phyloP scores from a whole-genome alignment of 2,797 vertebrate genomes.

The Acanthis flammea region DNA sequence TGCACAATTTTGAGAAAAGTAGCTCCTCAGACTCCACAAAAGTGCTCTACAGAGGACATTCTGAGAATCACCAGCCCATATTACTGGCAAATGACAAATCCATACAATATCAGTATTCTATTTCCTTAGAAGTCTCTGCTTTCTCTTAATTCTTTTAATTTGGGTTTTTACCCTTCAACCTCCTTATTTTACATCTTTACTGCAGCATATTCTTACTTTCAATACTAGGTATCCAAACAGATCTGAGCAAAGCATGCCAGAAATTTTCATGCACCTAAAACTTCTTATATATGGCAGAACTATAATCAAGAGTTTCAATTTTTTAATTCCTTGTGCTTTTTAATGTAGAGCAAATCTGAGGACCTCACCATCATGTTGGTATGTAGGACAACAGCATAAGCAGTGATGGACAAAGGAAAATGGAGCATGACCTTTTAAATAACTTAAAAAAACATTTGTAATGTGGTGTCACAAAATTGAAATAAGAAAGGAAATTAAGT shows the following conservation, averaged over 20 bases:
- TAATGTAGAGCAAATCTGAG: neutral
- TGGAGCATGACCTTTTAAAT: neutral
- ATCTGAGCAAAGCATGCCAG: neutral
- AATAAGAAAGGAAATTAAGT: neutral
- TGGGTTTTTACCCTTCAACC: neutral
- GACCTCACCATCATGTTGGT: neutral
- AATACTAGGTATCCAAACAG: neutral
- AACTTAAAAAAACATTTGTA: neutral
- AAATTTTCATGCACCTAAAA: neutral
- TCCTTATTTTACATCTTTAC: neutral
- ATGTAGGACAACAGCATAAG: neutral
- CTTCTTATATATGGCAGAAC: neutral
- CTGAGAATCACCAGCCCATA: neutral
- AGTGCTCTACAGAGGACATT: neutral
- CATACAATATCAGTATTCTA: neutral
- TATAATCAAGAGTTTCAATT: neutral
- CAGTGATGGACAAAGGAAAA: neutral
- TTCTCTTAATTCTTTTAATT: neutral
- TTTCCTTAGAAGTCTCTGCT: neutral
- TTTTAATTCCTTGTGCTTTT: neutral
- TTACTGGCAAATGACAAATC: neutral
- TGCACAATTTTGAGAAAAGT: neutral
- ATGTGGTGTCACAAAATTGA: accelerated
- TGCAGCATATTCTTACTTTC: neutral
- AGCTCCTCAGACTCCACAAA: neutral